A percentile compares a stretch with the other conserved stretches of the same genome.
Conservation (phyloP, 1,140 invertebrate species). For the Drosophila paulistorum region DNA sequence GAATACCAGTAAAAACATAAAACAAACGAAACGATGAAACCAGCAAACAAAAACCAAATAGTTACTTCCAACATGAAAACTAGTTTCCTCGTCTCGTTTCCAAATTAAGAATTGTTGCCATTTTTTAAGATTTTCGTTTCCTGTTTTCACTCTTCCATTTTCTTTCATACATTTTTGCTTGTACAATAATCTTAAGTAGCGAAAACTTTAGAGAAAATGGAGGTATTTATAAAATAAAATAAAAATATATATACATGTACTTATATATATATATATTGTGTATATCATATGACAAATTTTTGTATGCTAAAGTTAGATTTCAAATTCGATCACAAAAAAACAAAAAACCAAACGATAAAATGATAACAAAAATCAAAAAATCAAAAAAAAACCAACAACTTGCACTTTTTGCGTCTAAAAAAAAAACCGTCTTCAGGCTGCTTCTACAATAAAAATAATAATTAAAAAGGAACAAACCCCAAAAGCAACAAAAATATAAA, state of each 20-base stretch:
- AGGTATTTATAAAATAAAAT: constrained; percentile 15
- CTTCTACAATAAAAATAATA: constrained; percentile 68
- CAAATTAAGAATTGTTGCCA: constrained; percentile 41
- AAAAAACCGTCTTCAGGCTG: constrained; percentile 73
- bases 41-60: not conserved
- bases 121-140: constrained; percentile 43
- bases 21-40: constrained; percentile 12
- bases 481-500: constrained; percentile 47
- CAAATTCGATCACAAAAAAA: constrained; percentile 54
- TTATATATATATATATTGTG: constrained; percentile 48
- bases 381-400: constrained; percentile 45
- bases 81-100: constrained; percentile 1
- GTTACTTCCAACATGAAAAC: not conserved
- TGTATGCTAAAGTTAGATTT: constrained; percentile 15
- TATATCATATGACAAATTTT: constrained; percentile 32
- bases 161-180: constrained; percentile 55
- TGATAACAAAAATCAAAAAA: constrained; percentile 33
- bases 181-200: constrained; percentile 78
- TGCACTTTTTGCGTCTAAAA: constrained; percentile 69
- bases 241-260: constrained; percentile 39
- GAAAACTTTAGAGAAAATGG: constrained; percentile 27
- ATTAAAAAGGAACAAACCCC: constrained; percentile 9
- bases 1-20: constrained; percentile 91
- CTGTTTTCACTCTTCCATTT: constrained; percentile 32
- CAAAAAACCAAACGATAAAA: constrained; percentile 53